Evolutionary conservation across 2,888 invertebrate species (phyloP).

Genomic region (Drosophila putrida): DNA sequence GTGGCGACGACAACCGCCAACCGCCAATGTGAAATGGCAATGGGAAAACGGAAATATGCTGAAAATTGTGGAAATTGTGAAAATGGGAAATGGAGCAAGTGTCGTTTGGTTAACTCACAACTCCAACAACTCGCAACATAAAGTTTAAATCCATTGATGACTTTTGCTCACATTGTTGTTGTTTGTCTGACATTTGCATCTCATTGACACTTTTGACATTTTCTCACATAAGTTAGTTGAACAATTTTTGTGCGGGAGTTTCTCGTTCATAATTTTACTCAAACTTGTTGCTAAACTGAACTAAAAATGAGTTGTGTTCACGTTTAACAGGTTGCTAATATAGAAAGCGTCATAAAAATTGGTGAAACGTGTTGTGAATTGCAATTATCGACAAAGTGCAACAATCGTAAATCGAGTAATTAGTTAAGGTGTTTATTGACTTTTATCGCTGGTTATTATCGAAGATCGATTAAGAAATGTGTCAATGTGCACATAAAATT

Average conservation of each 20-base stretch:
- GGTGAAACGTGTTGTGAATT: background rate
- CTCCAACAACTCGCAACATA: slow-evolving; percentile 32
- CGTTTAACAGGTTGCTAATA: slow-evolving; percentile 8
- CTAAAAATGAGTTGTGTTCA: background rate
- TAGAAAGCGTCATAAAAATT: slow-evolving; percentile 7
- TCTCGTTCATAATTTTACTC: too few relatives aligned
- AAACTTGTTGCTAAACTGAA: background rate
- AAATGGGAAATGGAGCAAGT: slow-evolving; percentile 66
- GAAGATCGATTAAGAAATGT: background rate
- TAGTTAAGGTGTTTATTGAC: slow-evolving; percentile 2
- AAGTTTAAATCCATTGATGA: slow-evolving; percentile 57
- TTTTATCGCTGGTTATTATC: background rate
- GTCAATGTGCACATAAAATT: background rate
- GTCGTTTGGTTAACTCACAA: slow-evolving; percentile 37
- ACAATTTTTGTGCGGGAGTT: background rate
- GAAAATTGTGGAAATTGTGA: slow-evolving; percentile 20
- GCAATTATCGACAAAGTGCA: slow-evolving; percentile 22
- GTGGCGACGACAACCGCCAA: slow-evolving; percentile 40
- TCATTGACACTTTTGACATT: slow-evolving; percentile 19
- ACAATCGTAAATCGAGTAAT: slow-evolving; percentile 12
- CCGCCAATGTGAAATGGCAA: slow-evolving; percentile 48
- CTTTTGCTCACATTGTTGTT: background rate
- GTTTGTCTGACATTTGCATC: slow-evolving; percentile 21
- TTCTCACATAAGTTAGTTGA: too few relatives aligned
- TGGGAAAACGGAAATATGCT: slow-evolving; percentile 58